Percentiles rank a stretch among this genome's conserved stretches.
Evolutionary conservation across 2,888 invertebrate species (phyloP).

Genomic region (Parasteatoda lunata): DNA sequence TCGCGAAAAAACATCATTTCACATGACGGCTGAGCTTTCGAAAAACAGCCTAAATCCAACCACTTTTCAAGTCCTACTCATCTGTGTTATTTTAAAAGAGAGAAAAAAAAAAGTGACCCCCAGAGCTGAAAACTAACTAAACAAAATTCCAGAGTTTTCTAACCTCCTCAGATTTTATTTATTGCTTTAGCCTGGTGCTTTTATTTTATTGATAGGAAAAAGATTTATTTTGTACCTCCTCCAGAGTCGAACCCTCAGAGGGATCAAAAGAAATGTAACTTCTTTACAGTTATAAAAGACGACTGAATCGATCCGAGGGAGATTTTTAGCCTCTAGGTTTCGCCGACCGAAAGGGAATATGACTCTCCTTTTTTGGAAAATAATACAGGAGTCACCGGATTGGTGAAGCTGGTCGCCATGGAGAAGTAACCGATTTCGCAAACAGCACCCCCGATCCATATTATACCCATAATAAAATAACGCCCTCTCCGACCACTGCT

Average conservation of each 20-base stretch:
- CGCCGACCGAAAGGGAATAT: constrained; percentile 9
- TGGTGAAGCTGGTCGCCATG: constrained; percentile 45
- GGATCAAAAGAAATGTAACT: background rate
- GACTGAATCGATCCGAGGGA: constrained; percentile 14
- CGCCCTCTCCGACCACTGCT: constrained; percentile 11
- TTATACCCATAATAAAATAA: constrained; percentile 29
- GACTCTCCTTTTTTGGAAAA: constrained; percentile 20
- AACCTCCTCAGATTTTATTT: too few relatives aligned
- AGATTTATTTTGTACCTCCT: background rate
- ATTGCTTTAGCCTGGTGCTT: background rate
- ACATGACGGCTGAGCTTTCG: too few relatives aligned
- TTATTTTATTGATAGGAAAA: background rate
- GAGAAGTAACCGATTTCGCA: constrained; percentile 48
- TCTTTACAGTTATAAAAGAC: background rate
- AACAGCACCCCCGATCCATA: constrained; percentile 34
- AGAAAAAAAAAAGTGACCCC: too few relatives aligned
- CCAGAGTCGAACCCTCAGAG: background rate
- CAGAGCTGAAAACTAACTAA: too few relatives aligned
- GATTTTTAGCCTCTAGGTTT: constrained; percentile 20
- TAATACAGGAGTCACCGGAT: constrained; percentile 25
- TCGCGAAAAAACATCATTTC: too few relatives aligned
- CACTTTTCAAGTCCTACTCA: too few relatives aligned
- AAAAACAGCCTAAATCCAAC: too few relatives aligned
- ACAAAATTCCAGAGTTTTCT: too few relatives aligned
- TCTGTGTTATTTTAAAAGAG: too few relatives aligned